Conservation (phyloP, 64 coral and sea anemone genomes). For the Montipora cactus region DNA sequence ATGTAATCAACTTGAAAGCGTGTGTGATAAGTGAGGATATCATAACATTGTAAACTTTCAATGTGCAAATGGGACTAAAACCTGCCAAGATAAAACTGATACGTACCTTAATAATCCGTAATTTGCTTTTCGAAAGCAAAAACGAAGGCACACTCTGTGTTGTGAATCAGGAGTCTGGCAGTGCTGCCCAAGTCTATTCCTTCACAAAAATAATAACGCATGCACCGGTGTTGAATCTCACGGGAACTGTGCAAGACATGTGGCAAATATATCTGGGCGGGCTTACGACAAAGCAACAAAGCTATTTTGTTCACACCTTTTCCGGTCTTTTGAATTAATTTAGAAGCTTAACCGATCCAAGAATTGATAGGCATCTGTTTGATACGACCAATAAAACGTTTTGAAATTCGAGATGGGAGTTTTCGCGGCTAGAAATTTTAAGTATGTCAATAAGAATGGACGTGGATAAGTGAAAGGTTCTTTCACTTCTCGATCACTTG, state of each 20-base stretch:
- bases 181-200: background rate
- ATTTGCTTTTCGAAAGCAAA: background rate
- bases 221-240: background rate
- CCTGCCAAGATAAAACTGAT: background rate
- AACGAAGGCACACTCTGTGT: background rate
- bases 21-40: conserved; percentile 3
- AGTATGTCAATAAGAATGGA: conserved; percentile 28
- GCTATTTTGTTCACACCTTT: conserved; percentile 17
- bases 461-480: conserved; percentile 13
- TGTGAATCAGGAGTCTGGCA: background rate
- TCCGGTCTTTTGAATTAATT: conserved; percentile 36
- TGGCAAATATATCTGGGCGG: conserved; percentile 4
- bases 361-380: background rate
- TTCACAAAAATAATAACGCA: background rate
- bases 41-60: background rate
- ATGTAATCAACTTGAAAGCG: conserved; percentile 39
- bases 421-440: conserved; percentile 14
- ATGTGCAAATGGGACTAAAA: background rate
- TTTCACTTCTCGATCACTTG: conserved; percentile 2
- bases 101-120: background rate
- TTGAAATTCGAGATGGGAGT: conserved; percentile 36
- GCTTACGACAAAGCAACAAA: conserved; percentile 3
- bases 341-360: background rate
- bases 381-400: background rate
- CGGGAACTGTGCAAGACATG: background rate